These are phyloP conservation scores for Pandemis corylana DNA, from an alignment of 2,888 invertebrate species.

Conservation along the genomic window DNA sequence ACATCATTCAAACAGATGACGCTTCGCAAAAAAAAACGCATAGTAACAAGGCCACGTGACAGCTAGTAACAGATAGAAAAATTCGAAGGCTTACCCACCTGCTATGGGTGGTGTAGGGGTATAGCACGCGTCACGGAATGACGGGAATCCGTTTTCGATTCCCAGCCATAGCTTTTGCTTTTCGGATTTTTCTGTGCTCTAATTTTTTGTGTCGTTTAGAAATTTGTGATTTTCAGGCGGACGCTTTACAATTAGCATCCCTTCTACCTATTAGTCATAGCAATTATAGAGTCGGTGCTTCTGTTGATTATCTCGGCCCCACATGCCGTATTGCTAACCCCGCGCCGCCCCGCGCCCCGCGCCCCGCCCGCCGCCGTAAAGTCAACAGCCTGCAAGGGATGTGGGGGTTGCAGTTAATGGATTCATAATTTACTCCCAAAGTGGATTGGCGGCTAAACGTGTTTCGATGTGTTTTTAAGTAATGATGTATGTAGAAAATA, in stretches of 20 bases:
- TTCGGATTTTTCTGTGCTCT: too few relatives aligned
- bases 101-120: too few relatives aligned
- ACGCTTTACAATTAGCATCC: background rate
- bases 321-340: slow-evolving; percentile 16
- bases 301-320: slow-evolving; percentile 19
- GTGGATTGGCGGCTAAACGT: background rate
- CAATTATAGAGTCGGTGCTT: slow-evolving; percentile 15
- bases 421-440: slow-evolving; percentile 25
- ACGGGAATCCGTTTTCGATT: too few relatives aligned
- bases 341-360: background rate
- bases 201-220: too few relatives aligned
- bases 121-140: too few relatives aligned
- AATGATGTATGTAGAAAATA: background rate
- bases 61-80: too few relatives aligned
- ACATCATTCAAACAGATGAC: too few relatives aligned
- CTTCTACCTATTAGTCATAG: background rate
- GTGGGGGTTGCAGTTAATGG: slow-evolving; percentile 31
- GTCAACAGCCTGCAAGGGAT: slow-evolving; percentile 24
- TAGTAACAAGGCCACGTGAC: too few relatives aligned
- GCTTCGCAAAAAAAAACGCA: too few relatives aligned
- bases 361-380: slow-evolving; percentile 6
- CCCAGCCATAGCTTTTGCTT: too few relatives aligned
- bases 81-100: too few relatives aligned
- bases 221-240: background rate
- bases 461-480: background rate